Conservation (phyloP, 2,888 invertebrate species). For the Andrena chrysosceles region DNA sequence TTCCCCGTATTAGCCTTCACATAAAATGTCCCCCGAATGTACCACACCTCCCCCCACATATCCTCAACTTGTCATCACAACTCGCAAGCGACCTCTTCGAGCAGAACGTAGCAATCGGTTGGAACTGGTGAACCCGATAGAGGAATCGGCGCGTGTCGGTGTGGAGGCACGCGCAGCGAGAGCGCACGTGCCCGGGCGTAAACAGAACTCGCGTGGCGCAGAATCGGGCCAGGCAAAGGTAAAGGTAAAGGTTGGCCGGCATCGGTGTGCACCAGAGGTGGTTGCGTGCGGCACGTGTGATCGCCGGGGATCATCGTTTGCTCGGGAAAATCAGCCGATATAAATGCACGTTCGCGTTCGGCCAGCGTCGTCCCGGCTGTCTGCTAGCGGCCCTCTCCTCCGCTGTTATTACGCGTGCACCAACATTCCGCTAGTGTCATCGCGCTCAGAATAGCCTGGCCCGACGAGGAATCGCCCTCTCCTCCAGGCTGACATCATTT, state of each 20-base stretch:
- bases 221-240: neutral
- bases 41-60: too few relatives aligned
- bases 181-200: constrained; percentile 7
- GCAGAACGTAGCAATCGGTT: neutral
- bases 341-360: constrained; percentile 49
- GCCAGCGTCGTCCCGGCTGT: constrained; percentile 8
- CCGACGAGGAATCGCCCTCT: constrained; percentile 61
- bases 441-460: constrained; percentile 70
- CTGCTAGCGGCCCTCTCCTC: constrained; percentile 1
- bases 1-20: too few relatives aligned
- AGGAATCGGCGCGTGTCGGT: neutral
- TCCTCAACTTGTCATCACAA: too few relatives aligned
- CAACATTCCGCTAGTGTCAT: constrained; percentile 73
- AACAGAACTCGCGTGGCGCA: constrained; percentile 8
- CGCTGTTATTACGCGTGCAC: constrained; percentile 58
- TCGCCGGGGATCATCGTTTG: constrained; percentile 51
- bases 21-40: too few relatives aligned
- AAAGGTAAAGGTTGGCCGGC: constrained; percentile 56
- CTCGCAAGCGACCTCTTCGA: too few relatives aligned
- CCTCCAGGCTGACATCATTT: constrained; percentile 62
- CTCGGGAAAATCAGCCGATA: constrained; percentile 52
- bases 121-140: neutral
- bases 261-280: constrained; percentile 14
- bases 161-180: neutral
- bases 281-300: constrained; percentile 56